Percentiles rank a stretch among this genome's conserved stretches.
phyloP scores from a whole-genome alignment of 2,888 invertebrate species.

The Apocheima hispidaria region DNA sequence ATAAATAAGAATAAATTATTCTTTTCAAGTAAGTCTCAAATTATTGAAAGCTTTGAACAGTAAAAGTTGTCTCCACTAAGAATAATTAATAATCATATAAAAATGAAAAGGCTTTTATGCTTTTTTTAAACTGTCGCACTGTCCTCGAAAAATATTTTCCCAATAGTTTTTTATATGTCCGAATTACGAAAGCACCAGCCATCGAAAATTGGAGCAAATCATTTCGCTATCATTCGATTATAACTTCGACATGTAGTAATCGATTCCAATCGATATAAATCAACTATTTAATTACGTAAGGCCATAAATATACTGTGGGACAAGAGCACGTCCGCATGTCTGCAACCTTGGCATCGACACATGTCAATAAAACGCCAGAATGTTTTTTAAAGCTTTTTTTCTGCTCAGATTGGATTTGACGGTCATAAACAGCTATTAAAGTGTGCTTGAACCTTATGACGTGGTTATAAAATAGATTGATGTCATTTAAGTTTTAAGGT shows the following conservation, averaged over 20 bases:
- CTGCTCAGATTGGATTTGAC: slow-evolving; percentile 30
- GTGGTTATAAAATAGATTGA: slow-evolving; percentile 22
- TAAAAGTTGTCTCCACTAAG: too few species aligned
- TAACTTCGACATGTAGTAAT: slow-evolving; percentile 28
- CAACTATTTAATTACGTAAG: slow-evolving; percentile 27
- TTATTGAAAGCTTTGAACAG: too few species aligned
- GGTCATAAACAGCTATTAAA: slow-evolving; percentile 31
- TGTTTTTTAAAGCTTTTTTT: slow-evolving; percentile 10
- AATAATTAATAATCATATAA: not conserved
- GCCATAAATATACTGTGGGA: slow-evolving; percentile 19
- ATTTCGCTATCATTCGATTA: slow-evolving; percentile 32
- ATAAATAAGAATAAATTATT: too few species aligned
- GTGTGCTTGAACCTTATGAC: slow-evolving; percentile 22
- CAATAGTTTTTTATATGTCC: not conserved
- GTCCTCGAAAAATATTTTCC: not conserved
- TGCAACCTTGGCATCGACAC: slow-evolving; percentile 37
- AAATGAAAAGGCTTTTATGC: not conserved
- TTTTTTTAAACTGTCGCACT: not conserved
- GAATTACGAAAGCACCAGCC: slow-evolving; percentile 6
- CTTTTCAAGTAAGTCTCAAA: too few species aligned
- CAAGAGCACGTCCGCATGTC: slow-evolving; percentile 19
- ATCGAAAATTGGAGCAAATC: slow-evolving; percentile 25
- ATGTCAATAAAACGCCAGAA: slow-evolving; percentile 33
- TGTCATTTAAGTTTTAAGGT: slow-evolving; percentile 23
- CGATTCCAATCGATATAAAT: slow-evolving; percentile 31